Evolutionary conservation across 2,113 vertebrate genomes (phyloP).

Genomic region (Pluvialis apricaria): DNA sequence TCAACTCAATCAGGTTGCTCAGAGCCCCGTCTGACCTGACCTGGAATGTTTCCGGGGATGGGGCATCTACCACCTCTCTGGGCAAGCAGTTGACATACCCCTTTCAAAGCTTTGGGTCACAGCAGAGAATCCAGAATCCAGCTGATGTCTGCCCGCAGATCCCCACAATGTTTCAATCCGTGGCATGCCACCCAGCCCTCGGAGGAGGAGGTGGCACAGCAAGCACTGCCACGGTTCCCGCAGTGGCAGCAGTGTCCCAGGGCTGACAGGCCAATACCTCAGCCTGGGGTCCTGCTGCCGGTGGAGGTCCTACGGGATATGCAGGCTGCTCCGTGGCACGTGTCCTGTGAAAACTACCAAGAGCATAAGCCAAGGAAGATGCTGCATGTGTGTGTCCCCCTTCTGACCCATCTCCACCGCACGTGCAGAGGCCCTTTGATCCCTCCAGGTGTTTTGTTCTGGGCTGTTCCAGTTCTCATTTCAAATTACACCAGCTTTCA

Average conservation of each 20-base stretch:
- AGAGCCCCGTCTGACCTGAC: not conserved
- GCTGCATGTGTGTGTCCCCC: too few species aligned
- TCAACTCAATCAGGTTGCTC: not conserved
- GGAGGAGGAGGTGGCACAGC: not conserved
- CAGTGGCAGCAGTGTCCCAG: not conserved
- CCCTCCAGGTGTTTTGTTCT: not conserved
- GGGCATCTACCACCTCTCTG: not conserved
- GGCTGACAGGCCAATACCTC: not conserved
- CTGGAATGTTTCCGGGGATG: not conserved
- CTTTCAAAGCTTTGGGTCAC: not conserved
- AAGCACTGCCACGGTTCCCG: fast-evolving
- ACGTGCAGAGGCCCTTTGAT: fast-evolving
- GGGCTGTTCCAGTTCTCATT: not conserved
- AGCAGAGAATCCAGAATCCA: not conserved
- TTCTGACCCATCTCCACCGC: too few species aligned
- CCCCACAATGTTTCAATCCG: fast-evolving
- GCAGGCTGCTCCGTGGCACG: not conserved
- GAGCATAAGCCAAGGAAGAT: not conserved
- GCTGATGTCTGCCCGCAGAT: not conserved
- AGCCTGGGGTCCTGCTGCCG: not conserved
- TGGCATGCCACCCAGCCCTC: not conserved
- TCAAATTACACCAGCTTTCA: not conserved
- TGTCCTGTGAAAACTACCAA: fast-evolving
- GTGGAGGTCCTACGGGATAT: fast-evolving
- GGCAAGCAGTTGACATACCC: not conserved